A percentile compares a stretch with the other conserved stretches of the same genome.
Evolutionary conservation across 2,888 invertebrate genomes (phyloP).

Genomic region (Pilophorus perplexus): DNA sequence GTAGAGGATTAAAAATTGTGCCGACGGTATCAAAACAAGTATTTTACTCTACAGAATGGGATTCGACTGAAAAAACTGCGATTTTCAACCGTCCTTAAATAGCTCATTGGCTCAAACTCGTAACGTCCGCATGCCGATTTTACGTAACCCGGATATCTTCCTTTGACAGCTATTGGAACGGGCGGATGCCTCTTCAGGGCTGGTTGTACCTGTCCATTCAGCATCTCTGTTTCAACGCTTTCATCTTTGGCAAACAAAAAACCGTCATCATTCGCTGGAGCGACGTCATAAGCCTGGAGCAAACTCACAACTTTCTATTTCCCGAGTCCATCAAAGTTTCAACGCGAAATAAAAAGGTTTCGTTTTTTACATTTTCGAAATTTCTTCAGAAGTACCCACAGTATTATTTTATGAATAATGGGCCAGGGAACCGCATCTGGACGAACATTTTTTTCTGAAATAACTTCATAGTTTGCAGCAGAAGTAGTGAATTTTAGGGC

Average conservation of each 20-base stretch:
- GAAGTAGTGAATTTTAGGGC: background rate
- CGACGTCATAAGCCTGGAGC: constrained; percentile 77
- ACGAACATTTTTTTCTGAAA: too few species aligned
- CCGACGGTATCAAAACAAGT: too few species aligned
- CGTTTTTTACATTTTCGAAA: background rate
- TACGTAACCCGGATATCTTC: too few species aligned
- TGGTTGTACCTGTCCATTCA: constrained; percentile 96
- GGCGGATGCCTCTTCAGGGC: constrained; percentile 90
- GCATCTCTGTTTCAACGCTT: constrained; percentile 93
- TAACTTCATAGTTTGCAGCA: background rate
- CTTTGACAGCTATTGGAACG: constrained; percentile 71
- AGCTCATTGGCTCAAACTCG: too few species aligned
- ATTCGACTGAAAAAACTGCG: too few species aligned
- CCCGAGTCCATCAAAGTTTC: constrained; percentile 84
- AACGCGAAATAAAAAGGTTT: constrained; percentile 70
- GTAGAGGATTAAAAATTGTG: too few species aligned
- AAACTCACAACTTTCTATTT: constrained; percentile 72
- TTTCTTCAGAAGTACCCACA: too few species aligned
- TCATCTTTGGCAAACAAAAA: constrained; percentile 86
- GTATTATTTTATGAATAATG: too few species aligned
- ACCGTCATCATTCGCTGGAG: constrained; percentile 86
- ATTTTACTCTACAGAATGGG: too few species aligned
- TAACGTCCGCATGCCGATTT: too few species aligned
- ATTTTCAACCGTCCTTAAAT: too few species aligned
- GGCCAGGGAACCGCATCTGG: too few species aligned